phyloP scores from a whole-genome alignment of 1,140 invertebrate genomes.

The Bombus picipes region DNA sequence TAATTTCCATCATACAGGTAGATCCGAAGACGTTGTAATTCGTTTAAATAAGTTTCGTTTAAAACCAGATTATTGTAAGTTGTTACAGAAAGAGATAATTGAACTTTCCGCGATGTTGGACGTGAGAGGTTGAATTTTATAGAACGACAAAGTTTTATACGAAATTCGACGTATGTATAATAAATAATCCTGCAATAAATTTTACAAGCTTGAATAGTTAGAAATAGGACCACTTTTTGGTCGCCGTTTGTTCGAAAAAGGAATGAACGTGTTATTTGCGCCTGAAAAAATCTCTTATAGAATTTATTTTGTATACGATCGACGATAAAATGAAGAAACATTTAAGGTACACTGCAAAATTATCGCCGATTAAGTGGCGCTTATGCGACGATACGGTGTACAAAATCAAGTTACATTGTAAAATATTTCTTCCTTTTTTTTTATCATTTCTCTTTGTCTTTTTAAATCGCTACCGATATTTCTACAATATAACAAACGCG shows the following conservation, averaged over 20 bases:
- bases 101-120: background rate
- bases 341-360: too few species aligned
- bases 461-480: too few species aligned
- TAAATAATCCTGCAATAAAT: conserved; percentile 36
- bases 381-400: too few species aligned
- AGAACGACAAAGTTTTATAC: conserved; percentile 25
- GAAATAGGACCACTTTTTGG: background rate
- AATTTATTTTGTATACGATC: background rate
- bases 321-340: background rate
- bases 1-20: background rate
- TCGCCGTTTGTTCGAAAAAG: background rate
- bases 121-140: too few species aligned
- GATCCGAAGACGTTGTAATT: background rate
- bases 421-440: too few species aligned
- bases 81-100: background rate
- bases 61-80: background rate
- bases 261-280: conserved; percentile 2
- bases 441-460: too few species aligned
- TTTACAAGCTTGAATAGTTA: conserved; percentile 24
- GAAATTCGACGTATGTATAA: conserved; percentile 7
- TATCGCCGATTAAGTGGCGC: too few species aligned
- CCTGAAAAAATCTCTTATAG: background rate
- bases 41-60: too few species aligned
- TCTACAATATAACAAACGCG: too few species aligned
- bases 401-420: too few species aligned